A percentile compares a stretch with the other conserved stretches of the same genome.
These are phyloP conservation scores for Anguilla pacifica DNA, from an alignment of 2,797 vertebrate species.

Conservation along the genomic window DNA sequence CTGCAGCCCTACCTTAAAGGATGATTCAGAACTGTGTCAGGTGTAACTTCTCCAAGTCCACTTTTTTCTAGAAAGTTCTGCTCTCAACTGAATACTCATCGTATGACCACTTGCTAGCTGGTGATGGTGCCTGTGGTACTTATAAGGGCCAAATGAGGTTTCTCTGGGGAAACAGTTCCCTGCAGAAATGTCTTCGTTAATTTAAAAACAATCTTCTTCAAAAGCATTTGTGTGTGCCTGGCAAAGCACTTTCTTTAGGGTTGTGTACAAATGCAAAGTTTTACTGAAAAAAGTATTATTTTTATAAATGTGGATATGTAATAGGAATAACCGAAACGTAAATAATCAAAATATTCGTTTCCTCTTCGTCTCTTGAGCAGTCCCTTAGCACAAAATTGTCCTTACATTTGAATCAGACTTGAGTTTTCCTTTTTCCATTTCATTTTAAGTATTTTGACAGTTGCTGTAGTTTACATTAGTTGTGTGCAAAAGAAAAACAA, in stretches of 20 bases:
- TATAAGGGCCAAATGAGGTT: not conserved
- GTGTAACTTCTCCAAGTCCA: not conserved
- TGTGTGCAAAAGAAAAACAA: not conserved
- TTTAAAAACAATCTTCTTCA: not conserved
- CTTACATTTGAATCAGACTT: not conserved
- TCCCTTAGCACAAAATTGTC: not conserved
- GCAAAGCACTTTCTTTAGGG: not conserved
- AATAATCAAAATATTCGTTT: not conserved
- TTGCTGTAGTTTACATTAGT: not conserved
- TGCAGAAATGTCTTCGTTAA: not conserved
- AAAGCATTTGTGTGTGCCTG: not conserved
- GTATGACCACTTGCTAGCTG: not conserved
- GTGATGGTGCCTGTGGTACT: not conserved
- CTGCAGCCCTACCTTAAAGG: not conserved
- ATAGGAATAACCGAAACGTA: not conserved
- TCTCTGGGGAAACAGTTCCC: not conserved
- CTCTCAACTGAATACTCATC: not conserved
- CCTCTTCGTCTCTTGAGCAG: not conserved
- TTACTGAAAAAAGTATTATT: not conserved
- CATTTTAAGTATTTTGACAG: not conserved
- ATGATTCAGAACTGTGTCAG: not conserved
- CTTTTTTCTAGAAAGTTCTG: conserved; percentile 6
- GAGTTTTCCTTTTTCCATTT: not conserved
- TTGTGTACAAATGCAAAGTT: not conserved
- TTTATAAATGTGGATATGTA: not conserved